Percentiles rank a stretch among this genome's conserved stretches.
phyloP scores from a whole-genome alignment of 2,797 vertebrate species.

The Hafferia zeledoni region DNA sequence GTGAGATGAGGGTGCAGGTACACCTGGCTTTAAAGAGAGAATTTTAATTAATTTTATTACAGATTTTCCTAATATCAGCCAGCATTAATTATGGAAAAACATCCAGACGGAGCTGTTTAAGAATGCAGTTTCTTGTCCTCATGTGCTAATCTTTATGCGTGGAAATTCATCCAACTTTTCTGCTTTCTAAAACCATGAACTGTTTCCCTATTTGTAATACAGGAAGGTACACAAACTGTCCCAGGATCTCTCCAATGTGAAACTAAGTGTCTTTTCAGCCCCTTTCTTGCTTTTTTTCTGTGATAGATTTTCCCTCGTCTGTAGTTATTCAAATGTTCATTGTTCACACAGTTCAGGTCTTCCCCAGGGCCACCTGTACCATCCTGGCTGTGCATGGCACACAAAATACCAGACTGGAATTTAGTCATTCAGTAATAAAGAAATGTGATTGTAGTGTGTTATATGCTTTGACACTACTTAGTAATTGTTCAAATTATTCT shows the following conservation, averaged over 20 bases:
- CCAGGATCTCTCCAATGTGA: background rate
- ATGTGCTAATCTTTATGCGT: background rate
- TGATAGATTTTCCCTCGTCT: background rate
- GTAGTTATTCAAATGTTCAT: background rate
- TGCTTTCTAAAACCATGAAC: background rate
- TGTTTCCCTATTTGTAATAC: background rate
- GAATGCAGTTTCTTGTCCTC: background rate
- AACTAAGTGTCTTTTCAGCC: background rate
- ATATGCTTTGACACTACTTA: background rate
- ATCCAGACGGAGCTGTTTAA: background rate
- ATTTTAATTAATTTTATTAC: background rate
- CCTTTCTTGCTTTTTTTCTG: background rate
- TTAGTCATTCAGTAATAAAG: background rate
- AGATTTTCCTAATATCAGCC: background rate
- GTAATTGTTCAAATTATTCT: background rate
- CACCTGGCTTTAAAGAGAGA: background rate
- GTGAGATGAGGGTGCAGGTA: background rate
- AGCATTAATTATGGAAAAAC: background rate
- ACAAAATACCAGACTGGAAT: background rate
- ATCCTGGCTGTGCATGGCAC: background rate
- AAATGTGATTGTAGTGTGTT: background rate
- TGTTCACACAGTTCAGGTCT: background rate
- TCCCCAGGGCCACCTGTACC: rapidly evolving
- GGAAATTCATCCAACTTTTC: background rate
- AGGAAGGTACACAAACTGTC: background rate